Base-by-base conservation (phyloP, 2,797 vertebrate genomes). In the Aulostomus chinensis region DNA sequence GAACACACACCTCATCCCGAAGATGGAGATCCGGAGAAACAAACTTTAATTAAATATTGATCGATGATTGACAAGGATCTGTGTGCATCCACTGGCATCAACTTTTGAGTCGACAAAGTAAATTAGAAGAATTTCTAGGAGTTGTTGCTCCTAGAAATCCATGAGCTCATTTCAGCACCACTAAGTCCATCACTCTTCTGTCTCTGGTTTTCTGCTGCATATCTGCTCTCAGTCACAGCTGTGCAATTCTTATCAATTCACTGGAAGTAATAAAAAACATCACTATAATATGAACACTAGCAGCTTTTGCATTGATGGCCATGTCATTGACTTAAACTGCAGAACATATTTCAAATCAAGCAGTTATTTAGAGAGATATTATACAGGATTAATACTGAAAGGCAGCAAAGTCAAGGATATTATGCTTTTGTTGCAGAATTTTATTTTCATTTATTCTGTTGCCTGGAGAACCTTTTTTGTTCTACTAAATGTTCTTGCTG, bases 81-180 rank as follows among this genome's bases (percentile, higher is more conserved):
- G 63, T 76, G 78, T 81, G 76, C 41, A 20, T 84, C 85, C 84
- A 78, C 68, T 73, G 79, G 78, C 73, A 76, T 80, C 58, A 7
- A 33, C 30, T 40, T 30, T 53, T 16, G 3, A 38, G 42, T 55
- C 34, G 15, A 4, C 66, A 68, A 42, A 79, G 25, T 38, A 42
- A 54, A 48, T 67, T 31, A 46, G 50, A 40, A 54, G 54, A 56
- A 71, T 80, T 80, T 76, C 71, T 79, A 71, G 26, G 78, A 82
- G 61, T 67, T 54, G 45, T 41, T 15, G 53, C 77, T 77, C 73
- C 40, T 68, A 76, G 78, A 82, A 82, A 86, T 68, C 67, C 53
- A 36, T 60, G 78, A 76, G 31, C 64, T 72, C 68, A 83, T 83
- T 75, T 79, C 76, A 69, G 78, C 71, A 29, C 53, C 58, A 48